Evolutionary conservation across 1,140 invertebrate genomes (phyloP), one percentile per base, ranked within the genome.

Genomic region (Charaxes varanes): DNA sequence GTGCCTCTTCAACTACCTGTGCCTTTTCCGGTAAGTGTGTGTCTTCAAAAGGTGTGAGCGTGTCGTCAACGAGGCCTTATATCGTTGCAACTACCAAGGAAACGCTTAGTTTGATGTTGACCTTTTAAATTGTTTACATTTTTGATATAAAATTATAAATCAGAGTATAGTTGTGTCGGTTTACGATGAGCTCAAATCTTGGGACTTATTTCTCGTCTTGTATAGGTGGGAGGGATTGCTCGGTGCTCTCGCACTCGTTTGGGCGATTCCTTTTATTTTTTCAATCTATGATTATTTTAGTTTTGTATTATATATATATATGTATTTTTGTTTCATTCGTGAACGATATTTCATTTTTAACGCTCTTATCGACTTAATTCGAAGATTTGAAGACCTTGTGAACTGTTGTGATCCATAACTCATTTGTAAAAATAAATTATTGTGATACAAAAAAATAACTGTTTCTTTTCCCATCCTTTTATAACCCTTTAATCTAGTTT

Each of bases 371-470:
- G 54, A 65, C 53, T 70, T 52, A 67, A 67, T 53, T 60, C 52
- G 61, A 66, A 59, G 62, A 66, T 67, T 65, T 51, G 45, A 53
- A 56, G 50, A 62, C 65, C 51, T 67, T 68, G 55, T 70, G 60
- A 71, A 55, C 62, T 81, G 71, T 77, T 81, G 77, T 74, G 71
- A 81, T 76, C 55, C 63, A 65, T 68, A 65, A 76, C 68, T 74
- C 71, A 71, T 78, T 81, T 77, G 74, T 79, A 76, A 79, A 82
- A 82, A 81, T 79, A 82, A 82, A 82, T 82, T 82, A 82, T 82
- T 82, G 77, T 82, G 77, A 79, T 79, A 81, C 56, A 81, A 66
- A 55, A 46, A 30, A 17, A 14, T 38, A 4, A 3, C 4, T 13
- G 35, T 48, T 52, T 35, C 27, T 51, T 56, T 52, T 38, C 60